Base-by-base conservation (phyloP, 2,797 vertebrate species). In the Tenualosa thibaudeaui region DNA sequence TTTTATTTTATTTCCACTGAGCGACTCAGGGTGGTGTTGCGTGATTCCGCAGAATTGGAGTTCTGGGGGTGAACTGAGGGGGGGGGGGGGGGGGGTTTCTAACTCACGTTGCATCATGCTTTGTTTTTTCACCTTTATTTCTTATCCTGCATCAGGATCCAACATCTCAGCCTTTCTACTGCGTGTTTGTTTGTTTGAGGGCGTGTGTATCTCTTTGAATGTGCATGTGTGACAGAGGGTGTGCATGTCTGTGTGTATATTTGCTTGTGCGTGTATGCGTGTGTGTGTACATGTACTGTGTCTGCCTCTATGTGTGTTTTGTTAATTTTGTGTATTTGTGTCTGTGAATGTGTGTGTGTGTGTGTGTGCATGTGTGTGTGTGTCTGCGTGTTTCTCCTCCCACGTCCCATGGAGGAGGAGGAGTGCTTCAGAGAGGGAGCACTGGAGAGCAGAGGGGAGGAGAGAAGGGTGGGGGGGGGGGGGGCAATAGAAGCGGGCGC, bases 401-500 rank as follows among this genome's bases (percentile, higher is more conserved):
- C 62, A 31, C 62, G 24, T 26, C 62, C 62, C 22, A 31, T 31
- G 65, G 26, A 71, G 65, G 62, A 68, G 60, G 24, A 65, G 54
- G 19, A 19, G 26, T 37, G 26, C 65, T 71, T 71, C 12, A 71
- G 65, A 71, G 65, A 71, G 15, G 65, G 65, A 71, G 65, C 31
- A 4, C 24, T 71, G 65, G 65, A 31, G 58, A 24, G 22, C 19
- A 7, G 58, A 22, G 56, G 56, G n/a, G 56, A 22, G n/a, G n/a
- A n/a, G n/a, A n/a, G n/a, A n/a, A 78, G 60, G 68, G 65, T 54
- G 85, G 51, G 81, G 78, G 81, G 17, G 86, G 65, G 58, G 40
- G 81, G 83, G 86, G 81, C 49, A 84, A 87, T 82, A 53, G 87
- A 88, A 89, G 83, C 81, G 51, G 81, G 62, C 60, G 84, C 85